Evolutionary conservation across 2,797 vertebrate species (phyloP).

Genomic region (Falco cherrug): DNA sequence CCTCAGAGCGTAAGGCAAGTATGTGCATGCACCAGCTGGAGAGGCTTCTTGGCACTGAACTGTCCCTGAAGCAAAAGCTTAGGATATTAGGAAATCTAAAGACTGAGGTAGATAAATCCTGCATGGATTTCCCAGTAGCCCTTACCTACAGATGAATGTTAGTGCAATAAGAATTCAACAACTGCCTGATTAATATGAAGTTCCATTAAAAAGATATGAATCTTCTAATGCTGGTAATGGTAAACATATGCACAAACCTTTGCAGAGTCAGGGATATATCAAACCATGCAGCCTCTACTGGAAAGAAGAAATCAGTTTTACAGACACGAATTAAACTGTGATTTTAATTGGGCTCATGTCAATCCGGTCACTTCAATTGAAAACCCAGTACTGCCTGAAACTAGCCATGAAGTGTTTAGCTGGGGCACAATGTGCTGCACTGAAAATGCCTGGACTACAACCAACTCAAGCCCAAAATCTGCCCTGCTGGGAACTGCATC

Average conservation of each 20-base stretch:
- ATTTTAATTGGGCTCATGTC: not conserved
- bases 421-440: fast-evolving
- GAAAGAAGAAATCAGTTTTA: not conserved
- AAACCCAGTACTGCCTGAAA: not conserved
- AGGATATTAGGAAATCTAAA: not conserved
- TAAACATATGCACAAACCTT: not conserved
- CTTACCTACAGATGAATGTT: not conserved
- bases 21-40: not conserved
- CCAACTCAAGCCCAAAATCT: not conserved
- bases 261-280: not conserved
- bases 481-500: not conserved
- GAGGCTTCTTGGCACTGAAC: not conserved
- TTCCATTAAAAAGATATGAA: not conserved
- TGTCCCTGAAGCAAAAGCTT: not conserved
- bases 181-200: not conserved
- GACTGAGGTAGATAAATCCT: not conserved
- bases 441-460: not conserved
- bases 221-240: not conserved
- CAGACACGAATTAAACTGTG: not conserved
- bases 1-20: not conserved
- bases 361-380: not conserved
- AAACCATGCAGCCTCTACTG: not conserved
- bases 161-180: not conserved
- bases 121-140: not conserved
- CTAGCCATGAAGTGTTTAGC: not conserved